Evolutionary conservation across 2,797 vertebrate genomes (phyloP), one percentile per base, ranked within the genome.

Genomic region (Rachycentron canadum): DNA sequence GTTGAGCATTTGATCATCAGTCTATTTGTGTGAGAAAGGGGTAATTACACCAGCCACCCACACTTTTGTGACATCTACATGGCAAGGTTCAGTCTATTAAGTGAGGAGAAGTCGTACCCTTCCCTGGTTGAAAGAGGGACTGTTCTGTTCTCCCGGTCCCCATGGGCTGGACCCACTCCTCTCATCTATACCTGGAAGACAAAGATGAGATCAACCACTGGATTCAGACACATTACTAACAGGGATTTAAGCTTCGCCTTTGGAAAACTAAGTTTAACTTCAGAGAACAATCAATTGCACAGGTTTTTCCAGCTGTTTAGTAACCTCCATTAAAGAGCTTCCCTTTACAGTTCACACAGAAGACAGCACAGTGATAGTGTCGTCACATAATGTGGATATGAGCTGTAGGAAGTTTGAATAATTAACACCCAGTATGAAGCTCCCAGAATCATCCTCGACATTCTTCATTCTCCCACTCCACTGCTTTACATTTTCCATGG

Each of bases 71-170:
- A 53, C 32, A 74, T 73, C 47, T 72, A 43, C 52, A 60, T 14
- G 10, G 19, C 6, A 30, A 73, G 21, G 36, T 41, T 77, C 9
- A 63, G 2, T 69, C 32, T 32, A 62, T 12, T 59, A 47, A 59
- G 32, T 32, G 4, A 65, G 7, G 40, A 80, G 59, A 50, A 69
- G 60, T 36, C 90, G 86, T 95, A 99, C 98, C 97, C 97, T 94
- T 91, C 95, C 91, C 83, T 97, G 96, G 92, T 95, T 95, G 76
- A 98, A 98, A 4, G 97, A 94, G 70, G 96, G 94, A 88, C 94
- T 96, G 92, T 94, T 97, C 89, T 98, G 96, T 80, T 98, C 97
- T 81, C 94, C 94, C 25, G 94, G 61, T 72, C 93, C 96, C 98
- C 98, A 99, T 84, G 97, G 94, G 83, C 96, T 94, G 0, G 97